Base-by-base conservation (phyloP, 2,113 vertebrate genomes). In the Camelus bactrianus region DNA sequence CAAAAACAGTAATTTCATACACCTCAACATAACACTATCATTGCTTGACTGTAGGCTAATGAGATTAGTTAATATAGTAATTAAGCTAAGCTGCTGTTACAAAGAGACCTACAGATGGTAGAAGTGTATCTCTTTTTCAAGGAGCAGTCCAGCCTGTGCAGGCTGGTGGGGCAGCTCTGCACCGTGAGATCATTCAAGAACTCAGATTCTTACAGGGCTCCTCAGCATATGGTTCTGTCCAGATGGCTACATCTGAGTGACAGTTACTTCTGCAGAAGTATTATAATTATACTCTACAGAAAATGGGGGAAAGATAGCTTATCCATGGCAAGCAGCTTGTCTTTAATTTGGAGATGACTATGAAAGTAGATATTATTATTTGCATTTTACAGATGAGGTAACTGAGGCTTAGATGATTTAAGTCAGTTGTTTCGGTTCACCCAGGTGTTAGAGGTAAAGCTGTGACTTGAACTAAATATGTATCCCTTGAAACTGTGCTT, bases 61-160 rank as follows among this genome's bases (percentile, higher is more conserved):
- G 54, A 84, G n/a, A 46, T 91, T 58, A 72, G 38, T 16, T 87
- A 67, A 56, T 46, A n/a, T 28, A 62, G 85, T 52, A 86, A 56
- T 89, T 90, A 90, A 72, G 11, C 77, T 91, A 75, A 89, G 7
- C 83, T 90, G 26, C 11, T 79, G 12, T 93, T 70, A 48, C 28
- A 70, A 76, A 67, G 90, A 97, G 65, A 83, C 72, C 46, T 75
- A 22, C 8, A 42, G 52, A 38, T 62, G 19, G 54, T 64, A 67
- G 46, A 82, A 73, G 2, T 14, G 5, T 72, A 32, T 73, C 82
- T 73, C 38, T 81, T 52, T 92, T 86, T 92, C 64, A 58, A 83
- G 35, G 38, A 80, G 38, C 58, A 58, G 77, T 82, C 17, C 32
- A 85, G 35, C 28, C 62, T 65, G 46, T 50, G 46, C 24, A 60